phyloP scores from a whole-genome alignment of 2,113 vertebrate genomes.

The Nycticryphes semicollaris region DNA sequence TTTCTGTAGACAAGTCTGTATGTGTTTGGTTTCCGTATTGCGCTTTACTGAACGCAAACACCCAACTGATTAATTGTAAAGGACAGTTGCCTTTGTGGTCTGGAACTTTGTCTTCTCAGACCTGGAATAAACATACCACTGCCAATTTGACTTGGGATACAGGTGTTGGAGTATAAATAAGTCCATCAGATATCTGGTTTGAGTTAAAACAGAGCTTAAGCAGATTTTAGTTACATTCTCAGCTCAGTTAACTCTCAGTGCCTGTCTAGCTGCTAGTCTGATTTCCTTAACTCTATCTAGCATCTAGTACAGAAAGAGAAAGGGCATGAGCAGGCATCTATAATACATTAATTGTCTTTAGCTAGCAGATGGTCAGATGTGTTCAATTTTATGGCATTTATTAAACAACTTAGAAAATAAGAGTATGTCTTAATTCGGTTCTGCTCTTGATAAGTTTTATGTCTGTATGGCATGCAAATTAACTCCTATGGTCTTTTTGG shows the following conservation, averaged over 20 bases:
- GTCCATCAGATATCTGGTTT: neutral
- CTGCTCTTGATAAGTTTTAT: neutral
- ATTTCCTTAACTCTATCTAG: neutral
- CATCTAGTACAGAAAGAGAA: neutral
- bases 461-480: neutral
- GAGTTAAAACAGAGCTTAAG: neutral
- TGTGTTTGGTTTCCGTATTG: neutral
- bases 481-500: neutral
- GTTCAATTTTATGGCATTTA: neutral
- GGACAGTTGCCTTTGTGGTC: neutral
- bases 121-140: neutral
- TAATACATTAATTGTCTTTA: neutral
- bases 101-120: neutral
- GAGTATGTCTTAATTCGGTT: neutral
- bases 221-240: neutral
- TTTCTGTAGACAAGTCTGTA: neutral
- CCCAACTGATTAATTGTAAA: neutral
- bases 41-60: conserved; percentile 16
- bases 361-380: neutral
- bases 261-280: neutral
- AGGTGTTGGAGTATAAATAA: neutral
- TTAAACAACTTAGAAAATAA: neutral
- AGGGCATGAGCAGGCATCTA: neutral
- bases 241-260: neutral
- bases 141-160: neutral